Percentiles rank a stretch among this genome's conserved stretches.
Evolutionary conservation across 2,888 invertebrate species (phyloP).

Genomic region (Andrena trimmerana): DNA sequence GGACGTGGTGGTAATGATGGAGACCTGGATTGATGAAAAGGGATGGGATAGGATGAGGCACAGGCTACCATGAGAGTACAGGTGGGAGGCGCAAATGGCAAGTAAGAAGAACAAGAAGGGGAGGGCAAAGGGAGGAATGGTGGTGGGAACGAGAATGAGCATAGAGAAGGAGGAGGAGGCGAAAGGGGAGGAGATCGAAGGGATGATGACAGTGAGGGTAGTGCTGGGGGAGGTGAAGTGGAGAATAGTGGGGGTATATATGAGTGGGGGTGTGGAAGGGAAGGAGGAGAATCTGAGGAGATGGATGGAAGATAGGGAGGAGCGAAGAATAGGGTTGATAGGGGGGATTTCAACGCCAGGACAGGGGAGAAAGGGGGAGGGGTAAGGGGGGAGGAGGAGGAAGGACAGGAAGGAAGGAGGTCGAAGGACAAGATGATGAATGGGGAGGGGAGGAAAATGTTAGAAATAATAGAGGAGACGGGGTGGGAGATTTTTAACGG

Average conservation of each 20-base stretch:
- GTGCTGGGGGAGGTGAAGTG: no score
- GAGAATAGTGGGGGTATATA: background rate
- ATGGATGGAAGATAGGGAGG: background rate
- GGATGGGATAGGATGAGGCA: background rate
- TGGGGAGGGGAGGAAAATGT: background rate
- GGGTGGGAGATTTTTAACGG: background rate
- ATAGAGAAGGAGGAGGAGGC: no score
- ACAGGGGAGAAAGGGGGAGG: background rate
- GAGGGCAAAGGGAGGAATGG: no score
- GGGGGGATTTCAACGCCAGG: background rate
- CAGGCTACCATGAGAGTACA: no score
- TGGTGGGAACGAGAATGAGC: no score
- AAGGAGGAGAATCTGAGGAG: background rate
- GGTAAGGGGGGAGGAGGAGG: background rate
- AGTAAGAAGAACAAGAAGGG: no score
- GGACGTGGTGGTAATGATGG: no score
- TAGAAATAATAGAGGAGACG: background rate
- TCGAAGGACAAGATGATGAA: background rate
- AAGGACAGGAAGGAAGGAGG: background rate
- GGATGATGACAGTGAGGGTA: no score
- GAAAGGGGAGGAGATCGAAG: no score
- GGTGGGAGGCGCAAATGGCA: no score
- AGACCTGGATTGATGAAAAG: background rate
- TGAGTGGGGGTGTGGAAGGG: background rate
- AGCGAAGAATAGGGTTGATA: background rate